These are phyloP conservation scores for Neelides folsomi DNA, from an alignment of 2,888 invertebrate species.

Conservation along the genomic window DNA sequence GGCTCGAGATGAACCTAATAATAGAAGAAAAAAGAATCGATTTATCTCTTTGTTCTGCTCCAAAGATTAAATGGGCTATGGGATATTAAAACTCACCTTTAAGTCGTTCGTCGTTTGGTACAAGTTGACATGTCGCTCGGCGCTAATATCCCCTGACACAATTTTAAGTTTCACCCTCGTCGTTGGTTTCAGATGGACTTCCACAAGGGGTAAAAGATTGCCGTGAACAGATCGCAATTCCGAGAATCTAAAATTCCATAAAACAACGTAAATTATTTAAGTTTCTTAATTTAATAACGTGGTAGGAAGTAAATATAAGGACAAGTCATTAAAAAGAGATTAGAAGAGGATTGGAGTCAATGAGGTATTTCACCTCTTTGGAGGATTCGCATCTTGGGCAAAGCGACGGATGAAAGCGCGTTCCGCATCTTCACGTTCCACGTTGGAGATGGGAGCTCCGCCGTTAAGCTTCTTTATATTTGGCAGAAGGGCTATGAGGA, in stretches of 20 bases:
- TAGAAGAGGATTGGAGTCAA: neutral
- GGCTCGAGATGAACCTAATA: slow-evolving; percentile 46
- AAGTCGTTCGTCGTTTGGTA: slow-evolving; percentile 62
- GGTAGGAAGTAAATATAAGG: neutral
- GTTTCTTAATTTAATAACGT: neutral
- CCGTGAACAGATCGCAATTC: slow-evolving; percentile 76
- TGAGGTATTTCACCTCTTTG: slow-evolving; percentile 49
- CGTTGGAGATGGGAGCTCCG: slow-evolving; percentile 64
- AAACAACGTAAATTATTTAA: too few species aligned
- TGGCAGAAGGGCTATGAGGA: slow-evolving; percentile 75
- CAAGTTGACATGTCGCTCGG: slow-evolving; percentile 49
- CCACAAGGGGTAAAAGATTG: slow-evolving; percentile 74
- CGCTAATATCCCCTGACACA: slow-evolving; percentile 49
- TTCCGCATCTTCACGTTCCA: slow-evolving; percentile 84
- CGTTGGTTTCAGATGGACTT: slow-evolving; percentile 58
- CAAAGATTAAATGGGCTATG: neutral
- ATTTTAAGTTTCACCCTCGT: slow-evolving; percentile 74
- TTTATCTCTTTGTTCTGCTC: neutral
- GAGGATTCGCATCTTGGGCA: slow-evolving; percentile 66
- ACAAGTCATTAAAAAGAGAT: neutral
- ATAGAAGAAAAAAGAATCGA: neutral
- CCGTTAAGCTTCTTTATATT: slow-evolving; percentile 76
- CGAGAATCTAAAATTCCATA: slow-evolving; percentile 46
- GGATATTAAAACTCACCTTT: slow-evolving; percentile 41
- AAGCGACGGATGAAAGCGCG: slow-evolving; percentile 83